phyloP scores from a whole-genome alignment of 2,797 vertebrate species.

The Poeciliopsis infans region DNA sequence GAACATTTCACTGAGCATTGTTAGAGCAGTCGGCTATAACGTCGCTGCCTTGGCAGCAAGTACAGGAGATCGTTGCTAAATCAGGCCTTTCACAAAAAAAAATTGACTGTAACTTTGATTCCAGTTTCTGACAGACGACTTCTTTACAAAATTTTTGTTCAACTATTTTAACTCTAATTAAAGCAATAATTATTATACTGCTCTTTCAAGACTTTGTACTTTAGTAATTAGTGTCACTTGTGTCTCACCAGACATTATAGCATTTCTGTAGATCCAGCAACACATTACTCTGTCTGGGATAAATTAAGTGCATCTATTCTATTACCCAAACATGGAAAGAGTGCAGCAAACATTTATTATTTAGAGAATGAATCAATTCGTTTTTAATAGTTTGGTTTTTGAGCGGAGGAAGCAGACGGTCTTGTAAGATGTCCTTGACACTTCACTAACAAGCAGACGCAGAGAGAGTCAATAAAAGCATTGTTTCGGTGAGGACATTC shows the following conservation, averaged over 20 bases:
- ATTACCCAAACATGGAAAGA: background rate
- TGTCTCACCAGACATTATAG: background rate
- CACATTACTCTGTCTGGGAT: background rate
- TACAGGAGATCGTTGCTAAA: background rate
- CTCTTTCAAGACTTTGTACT: background rate
- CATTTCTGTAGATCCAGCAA: background rate
- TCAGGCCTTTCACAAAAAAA: background rate
- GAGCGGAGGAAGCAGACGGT: slow-evolving; percentile 25
- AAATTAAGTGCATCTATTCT: background rate
- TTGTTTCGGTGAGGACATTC: slow-evolving; percentile 65
- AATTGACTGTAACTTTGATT: background rate
- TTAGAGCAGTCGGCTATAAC: background rate
- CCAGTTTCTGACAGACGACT: background rate
- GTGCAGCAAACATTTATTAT: background rate
- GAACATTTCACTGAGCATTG: background rate
- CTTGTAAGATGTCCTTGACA: slow-evolving; percentile 61
- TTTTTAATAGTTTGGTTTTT: slow-evolving; percentile 6
- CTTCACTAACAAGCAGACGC: slow-evolving; percentile 38
- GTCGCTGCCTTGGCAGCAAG: background rate
- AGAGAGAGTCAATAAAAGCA: slow-evolving; percentile 67
- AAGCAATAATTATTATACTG: background rate
- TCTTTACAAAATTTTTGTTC: background rate
- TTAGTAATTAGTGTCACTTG: background rate
- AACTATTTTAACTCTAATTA: background rate
- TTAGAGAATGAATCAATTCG: background rate